Percentiles rank a stretch among this genome's conserved stretches.
phyloP scores from a whole-genome alignment of 2,888 invertebrate species.

The Pantelozetes paolii region DNA sequence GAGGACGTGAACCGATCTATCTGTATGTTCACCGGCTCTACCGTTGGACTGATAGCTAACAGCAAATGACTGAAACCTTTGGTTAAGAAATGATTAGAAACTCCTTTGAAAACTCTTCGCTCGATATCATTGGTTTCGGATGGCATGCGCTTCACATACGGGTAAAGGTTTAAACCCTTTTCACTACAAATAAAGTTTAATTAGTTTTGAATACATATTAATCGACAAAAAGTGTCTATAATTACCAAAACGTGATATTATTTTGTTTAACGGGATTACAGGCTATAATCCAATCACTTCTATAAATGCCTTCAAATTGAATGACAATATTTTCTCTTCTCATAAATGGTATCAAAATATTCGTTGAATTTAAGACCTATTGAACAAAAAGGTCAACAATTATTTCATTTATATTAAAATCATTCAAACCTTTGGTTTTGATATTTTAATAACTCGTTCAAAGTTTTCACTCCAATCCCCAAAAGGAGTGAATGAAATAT shows the following conservation, averaged over 20 bases:
- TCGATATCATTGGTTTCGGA: slow-evolving; percentile 13
- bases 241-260: slow-evolving; percentile 32
- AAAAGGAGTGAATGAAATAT: slow-evolving; percentile 37
- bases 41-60: slow-evolving; percentile 26
- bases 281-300: slow-evolving; percentile 17
- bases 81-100: not conserved
- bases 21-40: slow-evolving; percentile 24
- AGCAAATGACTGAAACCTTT: slow-evolving; percentile 39
- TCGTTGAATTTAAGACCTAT: slow-evolving; percentile 44
- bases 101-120: slow-evolving; percentile 17
- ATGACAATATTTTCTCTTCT: slow-evolving; percentile 44
- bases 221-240: not conserved
- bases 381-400: not conserved
- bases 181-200: not conserved
- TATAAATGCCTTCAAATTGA: slow-evolving; percentile 34
- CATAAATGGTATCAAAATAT: slow-evolving; percentile 45
- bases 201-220: not conserved
- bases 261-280: slow-evolving; percentile 24
- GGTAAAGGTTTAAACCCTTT: slow-evolving; percentile 28
- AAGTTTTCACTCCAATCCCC: slow-evolving; percentile 45
- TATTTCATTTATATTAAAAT: not conserved
- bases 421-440: slow-evolving; percentile 43
- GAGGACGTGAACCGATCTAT: slow-evolving; percentile 38
- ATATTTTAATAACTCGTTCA: slow-evolving; percentile 43
- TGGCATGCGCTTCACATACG: slow-evolving; percentile 17